Evolutionary conservation across 2,797 vertebrate genomes (phyloP).

Genomic region (Pseudochirops cupreus): DNA sequence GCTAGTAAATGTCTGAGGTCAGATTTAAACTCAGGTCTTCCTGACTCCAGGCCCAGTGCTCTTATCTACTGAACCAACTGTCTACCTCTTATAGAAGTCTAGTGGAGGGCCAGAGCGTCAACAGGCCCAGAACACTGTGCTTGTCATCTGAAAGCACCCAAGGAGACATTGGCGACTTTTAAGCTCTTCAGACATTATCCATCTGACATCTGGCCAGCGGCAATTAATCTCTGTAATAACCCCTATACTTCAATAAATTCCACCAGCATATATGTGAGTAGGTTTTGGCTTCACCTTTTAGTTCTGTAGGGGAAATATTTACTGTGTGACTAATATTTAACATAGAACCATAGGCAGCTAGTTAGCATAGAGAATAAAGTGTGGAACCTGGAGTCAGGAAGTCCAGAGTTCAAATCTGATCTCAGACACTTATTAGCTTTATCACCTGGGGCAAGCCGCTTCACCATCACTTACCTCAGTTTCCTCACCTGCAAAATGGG

Average conservation of each 20-base stretch:
- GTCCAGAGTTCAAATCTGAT: background rate
- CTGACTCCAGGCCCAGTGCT: background rate
- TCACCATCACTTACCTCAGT: background rate
- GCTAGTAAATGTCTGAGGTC: background rate
- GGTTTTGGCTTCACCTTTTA: background rate
- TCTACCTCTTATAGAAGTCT: background rate
- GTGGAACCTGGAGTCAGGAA: background rate
- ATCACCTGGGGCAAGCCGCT: background rate
- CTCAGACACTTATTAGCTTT: background rate
- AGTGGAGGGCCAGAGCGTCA: background rate
- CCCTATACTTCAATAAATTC: background rate
- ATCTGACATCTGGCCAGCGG: background rate
- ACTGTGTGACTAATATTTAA: background rate
- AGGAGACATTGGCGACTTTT: background rate
- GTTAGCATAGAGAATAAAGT: background rate
- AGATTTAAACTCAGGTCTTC: background rate
- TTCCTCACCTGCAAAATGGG: background rate
- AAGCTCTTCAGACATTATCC: background rate
- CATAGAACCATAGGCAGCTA: background rate
- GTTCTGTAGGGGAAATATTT: background rate
- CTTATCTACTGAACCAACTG: background rate
- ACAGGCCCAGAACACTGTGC: background rate
- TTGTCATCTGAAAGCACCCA: background rate
- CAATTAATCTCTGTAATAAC: background rate
- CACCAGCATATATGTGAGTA: background rate